Conservation (phyloP, 2,888 invertebrate genomes). For the Cetonia aurata region DNA sequence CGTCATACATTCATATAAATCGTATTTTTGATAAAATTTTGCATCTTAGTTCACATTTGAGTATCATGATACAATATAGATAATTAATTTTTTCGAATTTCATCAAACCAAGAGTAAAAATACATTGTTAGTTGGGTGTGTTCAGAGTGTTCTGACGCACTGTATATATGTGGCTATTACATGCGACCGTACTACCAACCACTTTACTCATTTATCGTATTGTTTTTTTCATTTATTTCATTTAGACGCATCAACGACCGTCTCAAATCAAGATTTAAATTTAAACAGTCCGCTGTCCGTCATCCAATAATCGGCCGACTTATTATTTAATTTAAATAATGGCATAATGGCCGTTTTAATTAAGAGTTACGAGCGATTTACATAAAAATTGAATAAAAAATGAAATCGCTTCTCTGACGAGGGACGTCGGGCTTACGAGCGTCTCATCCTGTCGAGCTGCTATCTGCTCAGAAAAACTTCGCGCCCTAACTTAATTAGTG, state of each 20-base stretch:
- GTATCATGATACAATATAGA: too few species aligned
- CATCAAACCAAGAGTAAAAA: background rate
- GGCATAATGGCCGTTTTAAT: conserved; percentile 34
- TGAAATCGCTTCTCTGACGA: conserved; percentile 7
- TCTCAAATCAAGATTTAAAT: conserved; percentile 57
- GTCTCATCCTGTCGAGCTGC: background rate
- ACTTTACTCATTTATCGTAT: conserved; percentile 50
- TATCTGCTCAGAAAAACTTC: background rate
- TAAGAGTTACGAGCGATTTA: conserved; percentile 44
- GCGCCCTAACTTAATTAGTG: conserved; percentile 24
- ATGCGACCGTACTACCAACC: conserved; percentile 45
- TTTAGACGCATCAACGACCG: conserved; percentile 52
- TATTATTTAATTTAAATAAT: conserved; percentile 58
- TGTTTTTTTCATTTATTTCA: conserved; percentile 56
- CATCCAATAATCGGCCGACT: conserved; percentile 35
- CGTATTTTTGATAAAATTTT: too few species aligned
- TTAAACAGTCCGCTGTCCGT: conserved; percentile 37
- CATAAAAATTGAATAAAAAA: conserved; percentile 43
- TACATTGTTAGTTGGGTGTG: background rate
- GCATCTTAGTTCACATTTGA: too few species aligned
- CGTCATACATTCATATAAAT: too few species aligned
- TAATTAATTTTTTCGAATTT: too few species aligned
- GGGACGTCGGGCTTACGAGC: background rate
- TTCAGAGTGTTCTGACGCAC: background rate
- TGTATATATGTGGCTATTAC: background rate